Conservation (phyloP, 2,888 invertebrate species). For the Xestia xanthographa region DNA sequence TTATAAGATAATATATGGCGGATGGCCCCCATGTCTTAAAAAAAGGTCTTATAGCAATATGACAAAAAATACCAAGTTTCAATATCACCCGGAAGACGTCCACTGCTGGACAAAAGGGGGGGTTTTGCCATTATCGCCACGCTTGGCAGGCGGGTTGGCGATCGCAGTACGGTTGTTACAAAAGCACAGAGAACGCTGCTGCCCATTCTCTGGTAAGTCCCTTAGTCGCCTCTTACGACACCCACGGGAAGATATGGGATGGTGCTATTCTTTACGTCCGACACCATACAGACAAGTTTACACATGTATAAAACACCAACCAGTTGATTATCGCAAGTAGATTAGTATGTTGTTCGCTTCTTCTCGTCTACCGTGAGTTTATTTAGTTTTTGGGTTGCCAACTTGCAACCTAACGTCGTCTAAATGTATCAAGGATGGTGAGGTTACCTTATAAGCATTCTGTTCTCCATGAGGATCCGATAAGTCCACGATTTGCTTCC, state of each 20-base stretch:
- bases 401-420: not conserved
- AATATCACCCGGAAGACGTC: too few species aligned
- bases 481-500: slow-evolving; percentile 96
- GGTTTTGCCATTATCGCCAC: too few species aligned
- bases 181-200: too few species aligned
- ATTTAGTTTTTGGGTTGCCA: not conserved
- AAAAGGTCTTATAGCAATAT: not conserved
- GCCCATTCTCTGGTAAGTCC: too few species aligned
- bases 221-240: too few species aligned
- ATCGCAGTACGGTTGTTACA: too few species aligned
- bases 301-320: not conserved
- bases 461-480: slow-evolving; percentile 97
- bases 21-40: too few species aligned
- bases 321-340: not conserved
- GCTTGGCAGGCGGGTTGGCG: too few species aligned
- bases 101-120: too few species aligned
- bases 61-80: not conserved
- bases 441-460: slow-evolving; percentile 94
- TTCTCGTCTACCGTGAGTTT: not conserved
- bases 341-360: not conserved
- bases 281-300: too few species aligned
- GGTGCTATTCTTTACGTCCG: too few species aligned
- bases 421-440: not conserved
- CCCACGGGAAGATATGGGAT: too few species aligned
- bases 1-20: not conserved